Conservation (phyloP, 1,140 invertebrate species). For the Colletes gigas region DNA sequence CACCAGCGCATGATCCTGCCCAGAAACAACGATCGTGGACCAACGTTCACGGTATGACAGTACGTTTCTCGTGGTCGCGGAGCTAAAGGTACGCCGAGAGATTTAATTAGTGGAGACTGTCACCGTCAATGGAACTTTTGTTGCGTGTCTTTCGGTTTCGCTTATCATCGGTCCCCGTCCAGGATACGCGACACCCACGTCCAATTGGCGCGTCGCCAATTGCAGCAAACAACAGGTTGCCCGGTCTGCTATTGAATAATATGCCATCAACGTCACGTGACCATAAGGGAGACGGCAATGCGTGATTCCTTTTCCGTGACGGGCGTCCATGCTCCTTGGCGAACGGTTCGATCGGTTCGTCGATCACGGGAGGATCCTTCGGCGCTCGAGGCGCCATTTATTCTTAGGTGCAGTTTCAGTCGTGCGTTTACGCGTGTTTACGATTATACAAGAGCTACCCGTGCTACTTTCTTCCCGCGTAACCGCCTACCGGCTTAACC, state of each 20-base stretch:
- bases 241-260: conserved; percentile 67
- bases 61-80: background rate
- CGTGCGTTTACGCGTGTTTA: conserved; percentile 11
- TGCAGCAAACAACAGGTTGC: conserved; percentile 68
- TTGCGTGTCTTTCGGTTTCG: conserved; percentile 50
- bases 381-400: background rate
- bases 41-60: too few relatives aligned
- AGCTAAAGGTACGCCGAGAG: background rate
- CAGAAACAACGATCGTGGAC: too few relatives aligned
- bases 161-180: conserved; percentile 56
- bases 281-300: conserved; percentile 65
- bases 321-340: conserved; percentile 4
- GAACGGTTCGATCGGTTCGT: background rate
- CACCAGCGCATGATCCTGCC: too few relatives aligned
- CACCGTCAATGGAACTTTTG: conserved; percentile 37
- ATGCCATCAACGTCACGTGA: conserved; percentile 65
- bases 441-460: conserved; percentile 34
- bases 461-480: conserved; percentile 51
- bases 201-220: conserved; percentile 67
- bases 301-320: conserved; percentile 67
- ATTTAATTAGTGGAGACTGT: conserved; percentile 42
- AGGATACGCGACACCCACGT: conserved; percentile 65
- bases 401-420: background rate
- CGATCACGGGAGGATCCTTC: background rate
- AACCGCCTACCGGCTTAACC: conserved; percentile 49